A percentile compares a stretch with the other conserved stretches of the same genome.
phyloP scores from a whole-genome alignment of 2,888 invertebrate species.

The Andrena trimmerana region DNA sequence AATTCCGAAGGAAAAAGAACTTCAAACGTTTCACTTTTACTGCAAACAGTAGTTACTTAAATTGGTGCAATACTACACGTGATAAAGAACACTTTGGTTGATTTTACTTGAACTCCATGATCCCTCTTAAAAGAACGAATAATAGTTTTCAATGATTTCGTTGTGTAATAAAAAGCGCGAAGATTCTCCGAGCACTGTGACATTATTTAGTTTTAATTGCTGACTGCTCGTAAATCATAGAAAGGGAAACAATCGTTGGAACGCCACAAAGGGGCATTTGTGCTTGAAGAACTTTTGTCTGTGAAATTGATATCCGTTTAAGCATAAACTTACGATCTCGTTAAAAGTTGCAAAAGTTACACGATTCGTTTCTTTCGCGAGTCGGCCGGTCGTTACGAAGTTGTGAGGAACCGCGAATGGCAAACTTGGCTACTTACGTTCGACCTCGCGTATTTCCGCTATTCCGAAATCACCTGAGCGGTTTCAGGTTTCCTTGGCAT shows the following conservation, averaged over 20 bases:
- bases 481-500: slow-evolving; percentile 68
- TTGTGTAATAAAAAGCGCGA: background rate
- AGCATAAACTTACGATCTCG: slow-evolving; percentile 57
- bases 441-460: slow-evolving; percentile 60
- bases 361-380: slow-evolving; percentile 62
- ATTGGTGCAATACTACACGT: too few species aligned
- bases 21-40: too few species aligned
- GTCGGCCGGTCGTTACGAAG: slow-evolving; percentile 58
- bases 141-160: background rate
- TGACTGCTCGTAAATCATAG: background rate
- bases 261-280: slow-evolving; percentile 18
- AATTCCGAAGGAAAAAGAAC: too few species aligned
- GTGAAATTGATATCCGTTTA: slow-evolving; percentile 60
- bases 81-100: too few species aligned
- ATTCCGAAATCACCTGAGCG: slow-evolving; percentile 66
- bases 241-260: slow-evolving; percentile 31
- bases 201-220: slow-evolving; percentile 13
- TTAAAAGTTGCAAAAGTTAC: slow-evolving; percentile 64
- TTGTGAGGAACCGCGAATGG: slow-evolving; percentile 50
- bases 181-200: background rate
- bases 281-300: slow-evolving; percentile 34
- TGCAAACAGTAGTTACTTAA: too few species aligned
- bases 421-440: slow-evolving; percentile 60
- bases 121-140: too few species aligned
- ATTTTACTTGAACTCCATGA: too few species aligned